Percentiles rank a stretch among this genome's conserved stretches.
phyloP scores from a whole-genome alignment of 2,113 vertebrate genomes.

The Pseudorasbora parva region DNA sequence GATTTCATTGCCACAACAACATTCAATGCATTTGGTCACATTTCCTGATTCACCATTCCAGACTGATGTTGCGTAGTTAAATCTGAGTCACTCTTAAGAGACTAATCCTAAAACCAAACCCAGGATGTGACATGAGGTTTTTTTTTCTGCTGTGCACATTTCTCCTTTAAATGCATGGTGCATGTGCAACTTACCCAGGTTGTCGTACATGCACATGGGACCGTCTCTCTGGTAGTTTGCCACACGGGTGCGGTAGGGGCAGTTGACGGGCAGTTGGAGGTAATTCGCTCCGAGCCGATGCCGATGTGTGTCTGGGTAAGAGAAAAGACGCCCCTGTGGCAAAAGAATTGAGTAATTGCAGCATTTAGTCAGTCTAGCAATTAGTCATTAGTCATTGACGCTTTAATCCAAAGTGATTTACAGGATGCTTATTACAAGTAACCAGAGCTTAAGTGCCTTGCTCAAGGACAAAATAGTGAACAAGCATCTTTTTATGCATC shows the following conservation, averaged over 20 bases:
- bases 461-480: background rate
- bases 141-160: background rate
- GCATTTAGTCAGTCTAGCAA: background rate
- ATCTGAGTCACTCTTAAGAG: background rate
- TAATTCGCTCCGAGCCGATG: conserved; percentile 95
- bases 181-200: conserved; percentile 82
- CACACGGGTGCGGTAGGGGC: conserved; percentile 86
- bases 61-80: background rate
- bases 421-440: background rate
- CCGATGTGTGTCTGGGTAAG: conserved; percentile 93
- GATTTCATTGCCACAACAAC: background rate
- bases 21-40: background rate
- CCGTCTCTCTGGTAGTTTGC: conserved; percentile 95
- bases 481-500: background rate
- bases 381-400: background rate
- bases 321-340: conserved; percentile 89
- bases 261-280: conserved; percentile 94
- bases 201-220: conserved; percentile 90
- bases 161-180: too few relatives aligned
- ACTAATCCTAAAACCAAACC: background rate
- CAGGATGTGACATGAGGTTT: background rate
- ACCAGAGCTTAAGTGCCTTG: background rate
- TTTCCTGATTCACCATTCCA: background rate
- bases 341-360: conserved; percentile 19
- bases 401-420: conserved; percentile 9